Evolutionary conservation across 1,140 invertebrate species (phyloP), one percentile per base, ranked within the genome.

Genomic region (Lanistes nyassanus): DNA sequence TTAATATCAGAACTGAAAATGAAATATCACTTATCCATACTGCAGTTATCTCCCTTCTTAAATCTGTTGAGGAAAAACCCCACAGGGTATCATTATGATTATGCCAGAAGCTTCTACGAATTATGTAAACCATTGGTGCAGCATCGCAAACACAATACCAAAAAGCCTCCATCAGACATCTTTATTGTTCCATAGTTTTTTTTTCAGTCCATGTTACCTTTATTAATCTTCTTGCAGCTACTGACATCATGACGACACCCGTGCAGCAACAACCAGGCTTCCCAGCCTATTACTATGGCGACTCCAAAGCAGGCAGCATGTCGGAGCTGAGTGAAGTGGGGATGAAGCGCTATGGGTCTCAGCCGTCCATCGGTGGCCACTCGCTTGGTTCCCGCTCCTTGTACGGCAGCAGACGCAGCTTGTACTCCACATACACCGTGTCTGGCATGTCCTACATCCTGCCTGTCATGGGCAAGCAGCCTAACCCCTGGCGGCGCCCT

Each of bases 341-440:
- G 64, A 79, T 80, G 69, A 78, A 79, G n/a, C 78, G 81, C 21
- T 82, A 78, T 76, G 78, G 80, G 19, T 84, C 83, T 19, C 80
- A 82, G 68, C 80, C 80, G 19, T 81, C 80, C 74, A 84, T 82
- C 74, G 79, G 78, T 2, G 75, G 76, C 11, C 72, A 74, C 72
- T 74, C 60, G 13, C 31, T 74, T 26, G 72, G 72, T 29, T 74
- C 72, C 13, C 60, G 79, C 36, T 81, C 80, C 31, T 64, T 76
- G 39, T 77, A 79, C 51, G 81, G 81, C 31, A 84, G 84, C 72
- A 74, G 79, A 19, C 75, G 74, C 47, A 83, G 81, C 77, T 69
- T 85, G 60, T 79, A 82, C 73, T 85, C 84, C 2, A 78, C 76
- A 13, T 83, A 84, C 77, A 84, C 84, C n/a, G 80, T 81, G 56